Conservation (phyloP, 2,888 invertebrate genomes). For the Acrocyrtus sp. region DNA sequence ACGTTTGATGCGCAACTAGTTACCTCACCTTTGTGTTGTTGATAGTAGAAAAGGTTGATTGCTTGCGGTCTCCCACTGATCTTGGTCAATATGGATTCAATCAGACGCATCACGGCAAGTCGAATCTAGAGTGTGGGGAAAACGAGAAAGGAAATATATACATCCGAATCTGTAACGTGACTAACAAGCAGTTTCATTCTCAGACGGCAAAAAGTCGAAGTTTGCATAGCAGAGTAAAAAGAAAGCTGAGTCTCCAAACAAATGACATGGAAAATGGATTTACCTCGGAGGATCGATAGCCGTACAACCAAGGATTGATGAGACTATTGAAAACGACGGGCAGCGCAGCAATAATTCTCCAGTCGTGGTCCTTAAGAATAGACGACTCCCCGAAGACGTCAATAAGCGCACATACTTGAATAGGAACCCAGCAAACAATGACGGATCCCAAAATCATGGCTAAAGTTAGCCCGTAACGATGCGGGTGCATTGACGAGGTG, state of each 20-base stretch:
- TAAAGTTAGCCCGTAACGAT: slow-evolving; percentile 73
- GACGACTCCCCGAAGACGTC: slow-evolving; percentile 60
- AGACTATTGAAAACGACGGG: slow-evolving; percentile 72
- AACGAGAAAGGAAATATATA: slow-evolving; percentile 13
- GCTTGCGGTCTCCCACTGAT: slow-evolving; percentile 62
- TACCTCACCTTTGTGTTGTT: slow-evolving; percentile 63
- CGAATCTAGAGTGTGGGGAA: slow-evolving; percentile 66
- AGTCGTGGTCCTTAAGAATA: slow-evolving; percentile 69
- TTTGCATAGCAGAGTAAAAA: not conserved
- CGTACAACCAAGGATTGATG: slow-evolving; percentile 75
- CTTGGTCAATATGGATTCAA: slow-evolving; percentile 68
- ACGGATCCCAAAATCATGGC: slow-evolving; percentile 74
- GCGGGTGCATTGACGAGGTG: slow-evolving; percentile 64
- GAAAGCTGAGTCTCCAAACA: not conserved
- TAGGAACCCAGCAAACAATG: slow-evolving; percentile 73
- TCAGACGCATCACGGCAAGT: slow-evolving; percentile 71
- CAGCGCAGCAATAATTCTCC: slow-evolving; percentile 71
- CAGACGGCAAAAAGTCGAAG: not conserved
- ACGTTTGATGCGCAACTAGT: slow-evolving; percentile 66
- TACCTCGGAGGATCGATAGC: slow-evolving; percentile 73
- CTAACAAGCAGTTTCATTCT: too few relatives aligned
- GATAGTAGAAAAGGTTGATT: slow-evolving; percentile 55
- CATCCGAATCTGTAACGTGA: not conserved
- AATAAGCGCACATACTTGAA: slow-evolving; percentile 68
- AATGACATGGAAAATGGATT: slow-evolving; percentile 2